Evolutionary conservation across 2,888 invertebrate genomes (phyloP).

Genomic region (Tetragonula carbonaria): DNA sequence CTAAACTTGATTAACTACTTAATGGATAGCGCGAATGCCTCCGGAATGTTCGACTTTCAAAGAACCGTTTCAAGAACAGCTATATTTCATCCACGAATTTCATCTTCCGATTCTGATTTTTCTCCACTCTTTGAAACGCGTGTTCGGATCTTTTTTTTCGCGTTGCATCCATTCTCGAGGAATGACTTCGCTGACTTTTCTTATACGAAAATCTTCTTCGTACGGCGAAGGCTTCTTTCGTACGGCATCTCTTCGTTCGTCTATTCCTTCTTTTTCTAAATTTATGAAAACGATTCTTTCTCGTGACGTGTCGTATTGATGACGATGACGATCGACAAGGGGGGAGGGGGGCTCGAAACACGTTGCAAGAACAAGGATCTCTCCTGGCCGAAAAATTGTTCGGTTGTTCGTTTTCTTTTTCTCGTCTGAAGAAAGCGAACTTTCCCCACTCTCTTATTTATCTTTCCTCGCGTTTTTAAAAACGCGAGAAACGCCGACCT

Average conservation of each 20-base stretch:
- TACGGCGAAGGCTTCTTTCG: no score
- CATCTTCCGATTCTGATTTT: no score
- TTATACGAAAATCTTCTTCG: not conserved
- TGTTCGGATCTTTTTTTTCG: not conserved
- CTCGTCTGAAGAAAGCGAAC: constrained; percentile 10
- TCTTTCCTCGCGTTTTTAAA: constrained; percentile 23
- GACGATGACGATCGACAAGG: constrained; percentile 32
- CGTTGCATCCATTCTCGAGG: not conserved
- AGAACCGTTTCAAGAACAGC: constrained; percentile 27
- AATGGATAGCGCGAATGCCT: constrained; percentile 22
- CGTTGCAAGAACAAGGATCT: constrained; percentile 25
- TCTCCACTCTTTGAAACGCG: not conserved
- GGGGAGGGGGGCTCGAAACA: constrained; percentile 10
- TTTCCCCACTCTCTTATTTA: not conserved
- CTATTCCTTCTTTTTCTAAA: not conserved
- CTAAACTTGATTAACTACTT: constrained; percentile 27
- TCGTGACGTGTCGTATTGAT: constrained; percentile 4
- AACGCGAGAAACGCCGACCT: constrained; percentile 31
- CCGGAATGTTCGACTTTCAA: constrained; percentile 27
- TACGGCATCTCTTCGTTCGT: not conserved
- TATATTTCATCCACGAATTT: not conserved
- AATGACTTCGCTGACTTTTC: no score
- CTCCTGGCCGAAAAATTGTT: not conserved
- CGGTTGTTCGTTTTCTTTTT: not conserved
- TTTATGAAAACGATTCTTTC: constrained; percentile 8